Base-by-base conservation (phyloP, 1,140 invertebrate species). In the Bilobella aurantiaca region DNA sequence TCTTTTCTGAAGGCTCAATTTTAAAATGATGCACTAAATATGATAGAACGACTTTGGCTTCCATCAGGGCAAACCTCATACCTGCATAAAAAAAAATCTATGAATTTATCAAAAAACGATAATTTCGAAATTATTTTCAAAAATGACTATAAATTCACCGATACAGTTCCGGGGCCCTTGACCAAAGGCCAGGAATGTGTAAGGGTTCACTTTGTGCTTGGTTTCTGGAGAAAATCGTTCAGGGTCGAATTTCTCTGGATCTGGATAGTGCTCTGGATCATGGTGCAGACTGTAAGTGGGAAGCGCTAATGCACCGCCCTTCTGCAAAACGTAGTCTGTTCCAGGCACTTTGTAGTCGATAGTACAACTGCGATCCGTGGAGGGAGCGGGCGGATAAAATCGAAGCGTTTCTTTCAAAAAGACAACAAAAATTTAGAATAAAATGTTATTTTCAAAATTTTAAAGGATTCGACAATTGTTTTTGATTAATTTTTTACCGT, bases 241-340 rank as follows among this genome's bases (percentile, higher is more conserved):
- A 1, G 84, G 85, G 64, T 82, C 77, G 71, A 86, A 86, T 71
- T 72, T 75, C 0, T 82, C 74, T 1, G 85, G 84, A 37, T 85
- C 75, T 8, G 79, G 76, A 75, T 78, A 86, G 66, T 79, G 76
- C n/a, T 80, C 71, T 1, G 78, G 76, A 74, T 83, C 79, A 59
- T 77, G 74, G 65, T 81, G 80, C 27, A 83, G 64, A 5, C 73
- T 74, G 59, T 75, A 75, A 1, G 78, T 68, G 1, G 78, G 75
- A 3, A 80, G 70, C n/a, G 61, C 61, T 1, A 80, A 71, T 2
- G 68, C 68, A 18, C 69, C 69, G 5, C 75, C 81, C 68, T 78
- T 78, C 3, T 25, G 12, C 16, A 71, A 27, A n/a, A 72, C 75
- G 2, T 77, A 68, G 18, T 78, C 74, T 3, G 76, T 78, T 3